Evolutionary conservation across 1,140 invertebrate genomes (phyloP).

Genomic region (Centruroides sculpturatus): DNA sequence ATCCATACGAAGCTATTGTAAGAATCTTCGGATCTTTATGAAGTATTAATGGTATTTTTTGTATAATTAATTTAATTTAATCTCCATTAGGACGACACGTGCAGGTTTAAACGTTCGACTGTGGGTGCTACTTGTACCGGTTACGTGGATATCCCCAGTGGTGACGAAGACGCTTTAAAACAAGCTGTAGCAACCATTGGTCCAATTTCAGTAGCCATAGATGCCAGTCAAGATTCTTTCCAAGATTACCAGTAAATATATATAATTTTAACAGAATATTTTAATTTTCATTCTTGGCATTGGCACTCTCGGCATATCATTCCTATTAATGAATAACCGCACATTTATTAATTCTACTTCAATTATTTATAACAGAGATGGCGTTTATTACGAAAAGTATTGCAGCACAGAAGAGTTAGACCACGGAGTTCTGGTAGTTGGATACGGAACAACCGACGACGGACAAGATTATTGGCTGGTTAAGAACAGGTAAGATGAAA

Average conservation of each 20-base stretch:
- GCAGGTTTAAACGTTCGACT: slow-evolving; percentile 50
- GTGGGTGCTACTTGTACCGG: slow-evolving; percentile 69
- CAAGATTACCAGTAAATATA: slow-evolving; percentile 45
- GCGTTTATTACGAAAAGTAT: slow-evolving; percentile 48
- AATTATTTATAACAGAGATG: slow-evolving; percentile 18
- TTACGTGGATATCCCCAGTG: slow-evolving; percentile 55
- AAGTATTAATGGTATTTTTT: not conserved
- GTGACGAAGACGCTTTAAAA: slow-evolving; percentile 51
- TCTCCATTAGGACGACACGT: slow-evolving; percentile 33
- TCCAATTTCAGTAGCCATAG: slow-evolving; percentile 71
- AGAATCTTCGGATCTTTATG: slow-evolving; percentile 1
- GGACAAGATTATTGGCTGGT: slow-evolving; percentile 64
- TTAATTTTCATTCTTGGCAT: too few relatives aligned
- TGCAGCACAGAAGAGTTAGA: slow-evolving; percentile 60
- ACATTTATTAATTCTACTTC: not conserved
- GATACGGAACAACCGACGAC: slow-evolving; percentile 51
- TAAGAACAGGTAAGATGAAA: slow-evolving; percentile 65
- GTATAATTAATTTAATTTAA: not conserved
- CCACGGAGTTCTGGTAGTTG: slow-evolving; percentile 75
- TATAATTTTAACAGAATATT: too few relatives aligned
- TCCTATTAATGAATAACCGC: too few relatives aligned
- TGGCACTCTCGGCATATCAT: too few relatives aligned
- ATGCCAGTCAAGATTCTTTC: slow-evolving; percentile 65
- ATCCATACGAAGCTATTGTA: slow-evolving; percentile 67
- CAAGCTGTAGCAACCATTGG: slow-evolving; percentile 74